Evolutionary conservation across 2,113 vertebrate species (phyloP).

Genomic region (pig (Sus scrofa)): DNA sequence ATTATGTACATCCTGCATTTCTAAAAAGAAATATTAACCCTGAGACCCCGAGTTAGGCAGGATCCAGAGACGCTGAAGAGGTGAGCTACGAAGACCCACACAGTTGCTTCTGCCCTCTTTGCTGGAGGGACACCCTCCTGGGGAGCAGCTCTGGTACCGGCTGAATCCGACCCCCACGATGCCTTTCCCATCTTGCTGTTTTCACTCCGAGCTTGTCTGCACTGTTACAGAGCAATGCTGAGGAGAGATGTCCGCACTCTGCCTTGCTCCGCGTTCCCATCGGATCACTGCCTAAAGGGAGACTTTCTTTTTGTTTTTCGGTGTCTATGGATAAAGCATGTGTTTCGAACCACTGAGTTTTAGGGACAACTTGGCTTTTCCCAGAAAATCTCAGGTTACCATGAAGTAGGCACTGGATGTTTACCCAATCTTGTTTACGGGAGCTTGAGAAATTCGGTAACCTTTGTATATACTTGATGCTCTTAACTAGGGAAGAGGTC

Average conservation of each 20-base stretch:
- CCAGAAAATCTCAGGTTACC: slow-evolving; percentile 63
- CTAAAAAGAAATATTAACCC: neutral
- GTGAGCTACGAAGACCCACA: neutral
- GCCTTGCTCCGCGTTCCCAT: neutral
- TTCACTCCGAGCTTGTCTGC: neutral
- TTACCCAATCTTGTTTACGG: slow-evolving; percentile 70
- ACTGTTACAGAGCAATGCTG: neutral
- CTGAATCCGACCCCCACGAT: neutral
- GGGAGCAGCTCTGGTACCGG: neutral
- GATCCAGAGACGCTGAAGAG: neutral
- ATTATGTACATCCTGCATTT: neutral
- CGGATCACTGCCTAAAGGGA: neutral
- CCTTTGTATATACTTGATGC: neutral
- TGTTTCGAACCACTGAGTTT: neutral
- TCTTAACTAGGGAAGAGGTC: slow-evolving; percentile 55
- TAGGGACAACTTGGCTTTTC: slow-evolving; percentile 46
- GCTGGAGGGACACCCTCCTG: neutral
- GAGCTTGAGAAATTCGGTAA: slow-evolving; percentile 11
- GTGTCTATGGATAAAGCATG: neutral
- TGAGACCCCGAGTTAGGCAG: neutral
- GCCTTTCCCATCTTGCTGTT: neutral
- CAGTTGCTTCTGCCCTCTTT: neutral
- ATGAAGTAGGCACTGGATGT: slow-evolving; percentile 64
- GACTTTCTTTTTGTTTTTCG: neutral
- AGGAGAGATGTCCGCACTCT: neutral